These are phyloP conservation scores for Chaenogobius annularis DNA, from an alignment of 2,113 vertebrate species.

Conservation along the genomic window DNA sequence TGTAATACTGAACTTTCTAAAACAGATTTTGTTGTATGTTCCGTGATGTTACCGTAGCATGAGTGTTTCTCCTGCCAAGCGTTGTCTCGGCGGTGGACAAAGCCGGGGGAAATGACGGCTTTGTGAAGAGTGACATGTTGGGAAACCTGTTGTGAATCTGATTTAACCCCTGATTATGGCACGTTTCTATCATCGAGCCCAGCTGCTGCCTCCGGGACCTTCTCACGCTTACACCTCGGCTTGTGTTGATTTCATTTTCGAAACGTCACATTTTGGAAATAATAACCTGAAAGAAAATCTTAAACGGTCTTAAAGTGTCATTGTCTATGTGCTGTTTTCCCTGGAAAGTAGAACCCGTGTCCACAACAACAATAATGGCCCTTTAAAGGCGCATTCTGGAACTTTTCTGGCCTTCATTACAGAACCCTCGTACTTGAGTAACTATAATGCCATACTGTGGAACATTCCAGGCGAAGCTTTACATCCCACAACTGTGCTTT, in stretches of 20 bases:
- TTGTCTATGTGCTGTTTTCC: no score
- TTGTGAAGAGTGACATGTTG: neutral
- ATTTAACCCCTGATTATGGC: conserved; percentile 41
- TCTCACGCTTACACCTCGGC: conserved; percentile 32
- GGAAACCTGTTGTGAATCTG: neutral
- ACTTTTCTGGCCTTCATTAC: no score
- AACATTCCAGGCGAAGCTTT: no score
- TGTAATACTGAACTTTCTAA: no score
- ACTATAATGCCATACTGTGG: no score
- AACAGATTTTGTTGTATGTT: no score
- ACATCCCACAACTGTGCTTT: no score
- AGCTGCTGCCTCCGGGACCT: conserved; percentile 5
- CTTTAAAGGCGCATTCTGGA: no score
- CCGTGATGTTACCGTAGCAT: neutral
- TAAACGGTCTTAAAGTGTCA: neutral
- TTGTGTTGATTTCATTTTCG: neutral
- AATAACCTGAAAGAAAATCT: neutral
- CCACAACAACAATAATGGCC: no score
- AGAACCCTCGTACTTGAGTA: no score
- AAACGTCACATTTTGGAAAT: neutral
- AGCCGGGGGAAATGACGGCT: neutral
- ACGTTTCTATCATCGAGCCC: conserved; percentile 20
- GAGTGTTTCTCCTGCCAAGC: no score
- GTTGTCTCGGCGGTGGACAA: neutral
- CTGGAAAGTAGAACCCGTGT: no score